Evolutionary conservation across 2,113 vertebrate species (phyloP).

Genomic region (Tiliqua scincoides): DNA sequence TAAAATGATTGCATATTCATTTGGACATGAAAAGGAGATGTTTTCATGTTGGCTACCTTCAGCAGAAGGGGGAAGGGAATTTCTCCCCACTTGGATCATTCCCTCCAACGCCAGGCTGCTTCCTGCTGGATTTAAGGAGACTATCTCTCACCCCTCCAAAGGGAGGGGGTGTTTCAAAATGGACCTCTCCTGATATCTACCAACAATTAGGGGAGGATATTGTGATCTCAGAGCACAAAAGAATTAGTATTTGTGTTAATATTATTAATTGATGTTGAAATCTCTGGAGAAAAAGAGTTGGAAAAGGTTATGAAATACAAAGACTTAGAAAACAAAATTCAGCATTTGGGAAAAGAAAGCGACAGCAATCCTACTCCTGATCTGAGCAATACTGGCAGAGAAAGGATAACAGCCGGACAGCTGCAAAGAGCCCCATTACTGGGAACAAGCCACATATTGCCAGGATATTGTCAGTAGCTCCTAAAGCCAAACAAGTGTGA

Average conservation of each 20-base stretch:
- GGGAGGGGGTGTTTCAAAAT: neutral
- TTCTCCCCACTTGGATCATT: neutral
- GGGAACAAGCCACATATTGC: no score
- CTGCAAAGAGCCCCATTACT: no score
- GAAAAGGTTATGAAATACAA: no score
- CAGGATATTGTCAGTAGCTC: no score
- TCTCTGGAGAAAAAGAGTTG: no score
- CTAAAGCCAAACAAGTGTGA: no score
- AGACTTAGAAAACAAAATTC: no score
- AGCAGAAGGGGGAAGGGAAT: neutral
- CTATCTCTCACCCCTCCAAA: neutral
- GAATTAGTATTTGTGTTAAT: neutral
- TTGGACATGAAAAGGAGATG: constrained; percentile 4
- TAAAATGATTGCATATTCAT: neutral
- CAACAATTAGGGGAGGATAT: neutral
- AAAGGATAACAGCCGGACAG: no score
- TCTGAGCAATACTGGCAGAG: no score
- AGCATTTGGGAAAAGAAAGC: no score
- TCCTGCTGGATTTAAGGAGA: neutral
- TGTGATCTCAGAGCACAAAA: neutral
- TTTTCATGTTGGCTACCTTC: neutral
- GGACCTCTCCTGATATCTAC: neutral
- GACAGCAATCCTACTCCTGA: no score
- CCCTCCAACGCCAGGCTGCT: neutral
- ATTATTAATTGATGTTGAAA: neutral